Base-by-base conservation (phyloP, 2,113 vertebrate species). In the Oophaga pumilio region DNA sequence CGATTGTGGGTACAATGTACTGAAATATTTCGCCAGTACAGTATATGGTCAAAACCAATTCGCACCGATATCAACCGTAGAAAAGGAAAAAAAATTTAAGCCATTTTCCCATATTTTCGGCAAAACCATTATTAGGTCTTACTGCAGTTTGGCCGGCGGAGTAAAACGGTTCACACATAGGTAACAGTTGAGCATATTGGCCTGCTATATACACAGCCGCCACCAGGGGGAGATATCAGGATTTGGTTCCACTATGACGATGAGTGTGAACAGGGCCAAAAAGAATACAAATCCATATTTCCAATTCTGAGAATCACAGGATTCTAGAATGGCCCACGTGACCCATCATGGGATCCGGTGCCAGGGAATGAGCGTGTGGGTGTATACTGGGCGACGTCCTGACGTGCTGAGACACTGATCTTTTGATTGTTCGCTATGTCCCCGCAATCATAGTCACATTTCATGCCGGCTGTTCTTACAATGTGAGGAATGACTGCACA, bases 361-460 rank as follows among this genome's bases (percentile, higher is more conserved):
- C 80, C 80, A 66, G 80, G 79, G 80, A 82, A 68, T 82, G 60
- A 64, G 11, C 20, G 12, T 82, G 80, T 82, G 80, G 80, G 80
- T 82, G 80, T 66, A 22, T 26, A 33, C 14, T 62, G 79, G 79
- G 79, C 28, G 64, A 82, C n/a, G n/a, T 49, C 59, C 79, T 68
- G 43, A 66, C 60, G 15, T 24, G 62, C 20, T 64, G 64, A 33
- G 17, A 66, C 80, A 68, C 33, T 82, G 56, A 68, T 64, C 20
- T n/a, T 33, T 33, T 82, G 2, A 20, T 82, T 49, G 26, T 43
- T 18, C 43, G 1, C 59, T 7, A 18, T 62, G 53, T 57, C 77
- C 13, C 26, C 77, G 50, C 26, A 14, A 60, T 59, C 15, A 33
- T 26, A 18, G 10, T n/a, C 9, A 49, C 17, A 82, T 49, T 11